These are phyloP conservation scores for Lepidothrix coronata DNA, from an alignment of 2,113 vertebrate genomes.

Conservation along the genomic window DNA sequence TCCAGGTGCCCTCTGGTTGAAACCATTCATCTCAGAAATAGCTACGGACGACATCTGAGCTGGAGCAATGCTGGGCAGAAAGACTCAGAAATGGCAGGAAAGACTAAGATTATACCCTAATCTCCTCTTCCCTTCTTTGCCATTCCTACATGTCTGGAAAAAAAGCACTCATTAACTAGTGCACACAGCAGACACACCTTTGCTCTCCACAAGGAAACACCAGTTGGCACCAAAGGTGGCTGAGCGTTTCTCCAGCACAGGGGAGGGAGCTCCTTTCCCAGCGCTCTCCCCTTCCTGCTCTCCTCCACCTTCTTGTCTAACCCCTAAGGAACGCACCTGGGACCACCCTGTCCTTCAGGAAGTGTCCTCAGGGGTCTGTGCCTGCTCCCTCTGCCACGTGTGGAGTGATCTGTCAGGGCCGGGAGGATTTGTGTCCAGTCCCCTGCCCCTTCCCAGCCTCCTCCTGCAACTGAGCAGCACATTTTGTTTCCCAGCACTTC, in stretches of 20 bases:
- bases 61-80: background rate
- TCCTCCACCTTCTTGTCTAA: background rate
- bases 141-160: background rate
- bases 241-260: background rate
- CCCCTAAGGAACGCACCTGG: background rate
- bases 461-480: background rate
- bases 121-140: background rate
- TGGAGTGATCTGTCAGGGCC: background rate
- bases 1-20: background rate
- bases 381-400: fast-evolving
- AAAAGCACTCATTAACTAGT: background rate
- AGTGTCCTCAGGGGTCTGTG: background rate
- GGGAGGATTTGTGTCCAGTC: background rate
- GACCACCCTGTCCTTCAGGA: background rate
- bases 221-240: background rate
- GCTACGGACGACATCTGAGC: background rate
- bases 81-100: background rate
- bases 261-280: background rate
- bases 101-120: background rate
- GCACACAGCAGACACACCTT: background rate
- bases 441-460: background rate
- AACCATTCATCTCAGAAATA: background rate
- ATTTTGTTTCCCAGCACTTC: background rate
- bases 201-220: background rate
- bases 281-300: background rate